A percentile compares a stretch with the other conserved stretches of the same genome.
These are phyloP conservation scores for Pyxicephalus adspersus DNA, from an alignment of 2,113 vertebrate species.

Conservation along the genomic window DNA sequence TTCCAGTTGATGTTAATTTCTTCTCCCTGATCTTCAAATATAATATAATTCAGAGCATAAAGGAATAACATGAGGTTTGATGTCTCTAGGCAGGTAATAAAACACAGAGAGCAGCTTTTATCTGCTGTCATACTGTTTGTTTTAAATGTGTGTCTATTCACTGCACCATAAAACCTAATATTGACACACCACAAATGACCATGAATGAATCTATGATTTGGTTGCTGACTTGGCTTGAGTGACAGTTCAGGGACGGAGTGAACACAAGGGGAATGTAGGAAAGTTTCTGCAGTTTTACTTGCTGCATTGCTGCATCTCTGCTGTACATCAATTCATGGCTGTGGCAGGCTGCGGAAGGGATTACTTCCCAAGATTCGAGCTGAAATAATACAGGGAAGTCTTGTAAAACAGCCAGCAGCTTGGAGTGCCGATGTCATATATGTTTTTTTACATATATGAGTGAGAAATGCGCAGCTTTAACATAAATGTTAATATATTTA, in stretches of 20 bases:
- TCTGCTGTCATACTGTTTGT: conserved; percentile 6
- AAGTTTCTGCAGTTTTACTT: background rate
- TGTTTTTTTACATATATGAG: too few species aligned
- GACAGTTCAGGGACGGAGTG: background rate
- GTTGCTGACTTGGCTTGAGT: background rate
- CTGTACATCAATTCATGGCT: background rate
- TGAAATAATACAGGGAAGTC: background rate
- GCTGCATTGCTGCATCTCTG: conserved; percentile 7
- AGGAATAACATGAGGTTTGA: background rate
- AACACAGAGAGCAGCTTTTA: background rate
- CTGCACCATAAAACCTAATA: conserved; percentile 11
- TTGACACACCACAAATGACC: conserved; percentile 13
- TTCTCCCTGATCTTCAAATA: too few species aligned
- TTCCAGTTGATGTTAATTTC: too few species aligned
- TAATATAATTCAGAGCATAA: background rate
- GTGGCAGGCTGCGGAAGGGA: background rate
- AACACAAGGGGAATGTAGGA: background rate
- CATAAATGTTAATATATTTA: too few species aligned
- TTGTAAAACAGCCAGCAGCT: too few species aligned
- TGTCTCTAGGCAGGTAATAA: background rate
- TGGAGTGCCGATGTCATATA: too few species aligned
- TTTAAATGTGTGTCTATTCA: conserved; percentile 3
- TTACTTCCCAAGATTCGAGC: background rate
- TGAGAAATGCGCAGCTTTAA: too few species aligned
- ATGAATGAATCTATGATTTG: conserved; percentile 4